Base-by-base conservation (phyloP, 2,888 invertebrate genomes). In the Acronicta aceris region DNA sequence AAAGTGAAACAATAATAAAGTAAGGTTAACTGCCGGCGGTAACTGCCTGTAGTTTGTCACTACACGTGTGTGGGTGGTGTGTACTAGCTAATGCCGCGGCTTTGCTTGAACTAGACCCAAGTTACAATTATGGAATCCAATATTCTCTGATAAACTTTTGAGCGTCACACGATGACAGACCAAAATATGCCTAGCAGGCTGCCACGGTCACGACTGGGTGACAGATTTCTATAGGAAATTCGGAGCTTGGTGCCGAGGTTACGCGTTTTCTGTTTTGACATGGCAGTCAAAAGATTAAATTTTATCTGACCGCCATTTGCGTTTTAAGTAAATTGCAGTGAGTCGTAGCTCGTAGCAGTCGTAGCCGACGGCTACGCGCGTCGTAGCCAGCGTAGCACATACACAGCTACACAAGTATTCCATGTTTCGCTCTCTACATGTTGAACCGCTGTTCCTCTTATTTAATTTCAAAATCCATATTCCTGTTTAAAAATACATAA, bases 1-100 rank as follows among this genome's bases (percentile, higher is more conserved):
- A 70, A 78, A 75, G 45, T 62, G 59, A 62, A 65, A 59, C 62
- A 55, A 55, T 69, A 50, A 58, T 69, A 77, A 74, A 73, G 16
- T 59, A 42, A 73, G 55, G 52, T 72, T 65, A 69, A 69, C 48
- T 52, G 59, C 49, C 36, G 41, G n/a, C 49, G 43, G 40, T 71
- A 62, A 74, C 59, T 68, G 66, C n/a, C 51, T 48, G 58, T 63
- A 43, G 60, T 74, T 56, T 33, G 59, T 47, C 49, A 46, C 50
- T 36, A 5, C n/a, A 38, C 36, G 49, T 38, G 51, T 38, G 42
- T 49, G 40, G 6, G 8, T 49, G 30, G 36, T 38, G 25, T 38
- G 0, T 16, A 53, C 54, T 58, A 71, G 33, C 21, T 4, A 27
- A 17, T 46, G 17, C 21, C 33, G n/a, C 36, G 45, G 41, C 9